Base-by-base conservation (phyloP, 2,888 invertebrate genomes). In the Azorinus chamasolen region DNA sequence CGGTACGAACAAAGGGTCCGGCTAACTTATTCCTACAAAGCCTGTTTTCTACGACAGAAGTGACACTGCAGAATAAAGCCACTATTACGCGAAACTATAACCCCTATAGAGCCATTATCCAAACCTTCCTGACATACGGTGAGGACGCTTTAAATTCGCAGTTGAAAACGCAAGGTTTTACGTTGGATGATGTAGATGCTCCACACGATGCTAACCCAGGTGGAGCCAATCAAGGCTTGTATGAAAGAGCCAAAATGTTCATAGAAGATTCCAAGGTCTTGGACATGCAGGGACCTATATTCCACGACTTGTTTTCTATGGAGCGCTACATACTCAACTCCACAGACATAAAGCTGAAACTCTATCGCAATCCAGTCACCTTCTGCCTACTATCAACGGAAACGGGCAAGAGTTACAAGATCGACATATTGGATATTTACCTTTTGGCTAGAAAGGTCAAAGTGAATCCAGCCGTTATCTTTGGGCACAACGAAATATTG, bases 401-500 rank as follows among this genome's bases (percentile, higher is more conserved):
- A 8, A n/a, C 53, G 4, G 18, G n/a, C 2, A 24, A 24, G 14
- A 25, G 51, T 58, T 66, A 58, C n/a, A 66, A 66, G n/a, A 24
- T 66, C 12, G 43, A 64, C 2, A 64, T 64, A 0, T 4, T 43
- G n/a, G 64, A 64, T 18, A 27, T 54, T 24, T 63, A 63, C 43
- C 14, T 63, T 6, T 24, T 63, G 25, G 53, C 53, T 14, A 53
- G 61, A 41, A 78, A 70, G 64, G 39, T 79, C 12, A 63, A 59
- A 46, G 71, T 77, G 12, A 75, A 77, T 37, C 71, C 74, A 0
- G 74, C 70, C 5, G 68, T 81, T 12, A 74, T 78, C 14, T 48
- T 37, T 16, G 66, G 62, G 8, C 73, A 73, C 41, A 46, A 68
- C 14, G 53, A 74, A 37, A 74, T 74, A 1, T 39, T 63, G 22